phyloP scores from a whole-genome alignment of 2,888 invertebrate genomes.

The Oxycera nigricornis region DNA sequence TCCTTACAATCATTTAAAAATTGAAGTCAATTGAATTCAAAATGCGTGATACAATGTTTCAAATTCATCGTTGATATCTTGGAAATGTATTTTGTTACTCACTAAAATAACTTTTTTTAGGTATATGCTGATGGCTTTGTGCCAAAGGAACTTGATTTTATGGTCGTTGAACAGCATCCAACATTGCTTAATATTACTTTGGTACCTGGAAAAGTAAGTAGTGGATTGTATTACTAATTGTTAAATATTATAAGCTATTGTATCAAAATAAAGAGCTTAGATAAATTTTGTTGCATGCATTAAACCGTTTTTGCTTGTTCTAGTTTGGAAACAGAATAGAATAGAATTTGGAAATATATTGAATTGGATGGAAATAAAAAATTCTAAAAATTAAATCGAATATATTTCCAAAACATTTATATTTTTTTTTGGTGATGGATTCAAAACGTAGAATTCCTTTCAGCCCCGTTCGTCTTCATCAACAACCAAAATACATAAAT shows the following conservation, averaged over 20 bases:
- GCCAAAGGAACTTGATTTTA: slow-evolving; percentile 84
- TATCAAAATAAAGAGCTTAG: neutral
- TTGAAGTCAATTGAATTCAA: no score
- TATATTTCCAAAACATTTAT: neutral
- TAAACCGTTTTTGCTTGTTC: neutral
- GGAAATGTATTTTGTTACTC: neutral
- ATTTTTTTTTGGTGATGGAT: slow-evolving; percentile 39
- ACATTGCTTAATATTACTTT: slow-evolving; percentile 84
- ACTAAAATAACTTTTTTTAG: slow-evolving; percentile 60
- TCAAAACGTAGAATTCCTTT: slow-evolving; percentile 44
- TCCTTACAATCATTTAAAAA: no score
- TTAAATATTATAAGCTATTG: no score
- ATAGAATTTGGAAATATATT: no score
- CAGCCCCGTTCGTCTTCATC: slow-evolving; percentile 42
- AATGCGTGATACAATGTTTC: no score
- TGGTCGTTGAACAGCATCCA: slow-evolving; percentile 84
- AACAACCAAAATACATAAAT: slow-evolving; percentile 42
- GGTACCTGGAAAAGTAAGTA: slow-evolving; percentile 74
- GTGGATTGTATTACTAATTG: slow-evolving; percentile 9
- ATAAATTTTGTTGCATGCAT: no score
- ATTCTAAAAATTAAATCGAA: no score
- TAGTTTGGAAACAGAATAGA: no score
- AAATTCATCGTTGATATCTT: neutral
- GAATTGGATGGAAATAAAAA: no score
- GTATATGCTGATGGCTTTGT: slow-evolving; percentile 84